Evolutionary conservation across 2,113 vertebrate genomes (phyloP), one percentile per base, ranked within the genome.

Genomic region (Tragelaphus buxtoni): DNA sequence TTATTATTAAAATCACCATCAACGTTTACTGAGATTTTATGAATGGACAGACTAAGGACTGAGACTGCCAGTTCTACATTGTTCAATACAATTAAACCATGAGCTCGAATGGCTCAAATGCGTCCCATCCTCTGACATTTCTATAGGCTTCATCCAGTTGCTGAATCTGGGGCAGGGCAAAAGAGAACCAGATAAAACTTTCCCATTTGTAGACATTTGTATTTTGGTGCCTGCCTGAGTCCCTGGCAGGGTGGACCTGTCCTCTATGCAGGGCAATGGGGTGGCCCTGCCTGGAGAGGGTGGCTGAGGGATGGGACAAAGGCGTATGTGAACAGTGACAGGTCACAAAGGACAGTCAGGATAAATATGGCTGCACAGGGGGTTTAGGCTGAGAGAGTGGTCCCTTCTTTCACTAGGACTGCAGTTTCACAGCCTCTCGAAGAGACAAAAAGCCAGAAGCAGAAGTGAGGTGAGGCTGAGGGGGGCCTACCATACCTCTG

Each of bases 301-400:
- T 5, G 24, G 53, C 35, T 82, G 35, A 7, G 76, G 39, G 49
- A 35, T 53, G 53, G 35, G 18, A 95, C 95, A 97, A 95, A 97
- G 95, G 96, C 12, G 35, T 53, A 24, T 69, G 58, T 74, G 81
- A 61, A 56, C 88, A 79, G 81, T 7, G 76, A 91, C 58, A 94
- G 93, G 91, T 97, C 97, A 98, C 86, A 97, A 97, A 96, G 97
- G 96, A 10, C 79, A 39, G 76, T 11, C 84, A 69, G 91, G 49
- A 96, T 98, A 97, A 96, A 86, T 87, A 79, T 20, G 56, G 89
- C 91, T 8, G 56, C 1, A 17, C 32, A 22, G 30, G 51, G 61
- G 26, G 7, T 5, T 16, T 2, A 17, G 60, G 84, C 42, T 1
- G 32, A 90, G 45, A 94, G 4, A 14, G 83, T 24, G 53, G 35